Base-by-base conservation (phyloP, 2,797 vertebrate genomes). In the Salmo trutta region DNA sequence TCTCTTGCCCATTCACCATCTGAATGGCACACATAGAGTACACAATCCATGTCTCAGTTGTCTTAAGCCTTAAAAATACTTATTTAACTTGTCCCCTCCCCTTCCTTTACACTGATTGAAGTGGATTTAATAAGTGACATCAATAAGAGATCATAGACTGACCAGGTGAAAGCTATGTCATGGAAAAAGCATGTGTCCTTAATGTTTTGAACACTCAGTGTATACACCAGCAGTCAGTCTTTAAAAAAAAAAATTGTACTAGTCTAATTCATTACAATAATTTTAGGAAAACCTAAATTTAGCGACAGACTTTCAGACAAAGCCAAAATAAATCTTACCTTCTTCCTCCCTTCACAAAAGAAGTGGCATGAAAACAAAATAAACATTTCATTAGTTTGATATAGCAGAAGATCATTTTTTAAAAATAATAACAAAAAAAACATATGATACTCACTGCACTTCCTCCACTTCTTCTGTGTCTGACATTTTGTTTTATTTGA, bases 401-500 rank as follows among this genome's bases (percentile, higher is more conserved):
- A 47, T 12, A 47, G 41, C 41, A 47, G 41, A 12, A 41, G 8
- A 51, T 8, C 17, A 77, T 2, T 7, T n/a, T 21, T 29, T 31
- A 17, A 15, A 27, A 15, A 66, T 14, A 5, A 16, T 14, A 47
- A 27, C 56, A 53, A n/a, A 33, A 15, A 36, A 41, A 47, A 24
- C 19, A 21, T 70, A 24, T 24, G 73, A 56, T 86, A 93, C 93
- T 69, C 88, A 95, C 94, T 86, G 90, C 77, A 77, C 82, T n/a
- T 91, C 90, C 74, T 92, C 47, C 17, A 91, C 84, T 19, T 93
- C 94, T 65, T 94, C 92, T 62, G 90, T 84, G 87, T 95, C 94
- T 69, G 92, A 91, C 94, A 95, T 95, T 84, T 81, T 88, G 84
- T 74, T 81, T 64, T 78, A 52, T 79, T 66, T 80, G 79, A 81